Percentiles rank a stretch among this genome's conserved stretches.
These are phyloP conservation scores for Spodoptera frugiperda DNA, from an alignment of 1,140 invertebrate genomes.

Conservation along the genomic window DNA sequence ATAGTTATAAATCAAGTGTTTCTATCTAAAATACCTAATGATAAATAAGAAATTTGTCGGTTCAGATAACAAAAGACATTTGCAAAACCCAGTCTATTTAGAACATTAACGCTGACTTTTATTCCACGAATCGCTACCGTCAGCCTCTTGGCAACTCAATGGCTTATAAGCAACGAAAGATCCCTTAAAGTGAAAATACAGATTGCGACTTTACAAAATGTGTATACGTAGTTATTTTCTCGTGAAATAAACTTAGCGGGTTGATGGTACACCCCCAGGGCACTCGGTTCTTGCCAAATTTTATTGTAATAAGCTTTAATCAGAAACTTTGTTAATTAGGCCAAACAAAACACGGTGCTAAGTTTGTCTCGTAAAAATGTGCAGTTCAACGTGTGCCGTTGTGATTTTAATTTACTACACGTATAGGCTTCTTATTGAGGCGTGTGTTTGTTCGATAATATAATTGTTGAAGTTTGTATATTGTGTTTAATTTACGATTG, in stretches of 20 bases:
- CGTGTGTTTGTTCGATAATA: not conserved
- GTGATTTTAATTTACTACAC: slow-evolving; percentile 14
- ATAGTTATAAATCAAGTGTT: no score
- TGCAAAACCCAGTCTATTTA: no score
- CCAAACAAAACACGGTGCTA: slow-evolving; percentile 23
- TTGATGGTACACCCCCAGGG: slow-evolving; percentile 36
- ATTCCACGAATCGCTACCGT: slow-evolving; percentile 3
- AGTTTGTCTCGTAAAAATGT: slow-evolving; percentile 33
- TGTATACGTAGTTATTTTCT: slow-evolving; percentile 49
- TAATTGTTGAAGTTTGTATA: not conserved
- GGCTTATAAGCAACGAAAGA: slow-evolving; percentile 52
- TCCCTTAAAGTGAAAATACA: slow-evolving; percentile 60
- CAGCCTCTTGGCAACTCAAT: slow-evolving; percentile 1
- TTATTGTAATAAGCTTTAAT: slow-evolving; percentile 48
- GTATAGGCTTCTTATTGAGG: slow-evolving; percentile 1
- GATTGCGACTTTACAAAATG: slow-evolving; percentile 58
- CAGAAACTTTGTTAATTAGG: slow-evolving; percentile 44
- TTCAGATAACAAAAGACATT: no score
- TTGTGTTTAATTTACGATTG: no score
- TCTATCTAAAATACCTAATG: no score
- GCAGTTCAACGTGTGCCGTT: slow-evolving; percentile 16
- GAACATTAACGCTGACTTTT: no score
- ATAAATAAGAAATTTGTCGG: no score
- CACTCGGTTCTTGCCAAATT: slow-evolving; percentile 25
- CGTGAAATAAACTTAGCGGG: slow-evolving; percentile 40